A percentile compares a stretch with the other conserved stretches of the same genome.
Conservation (phyloP, 2,113 vertebrate species). For the Zootoca vivipara region DNA sequence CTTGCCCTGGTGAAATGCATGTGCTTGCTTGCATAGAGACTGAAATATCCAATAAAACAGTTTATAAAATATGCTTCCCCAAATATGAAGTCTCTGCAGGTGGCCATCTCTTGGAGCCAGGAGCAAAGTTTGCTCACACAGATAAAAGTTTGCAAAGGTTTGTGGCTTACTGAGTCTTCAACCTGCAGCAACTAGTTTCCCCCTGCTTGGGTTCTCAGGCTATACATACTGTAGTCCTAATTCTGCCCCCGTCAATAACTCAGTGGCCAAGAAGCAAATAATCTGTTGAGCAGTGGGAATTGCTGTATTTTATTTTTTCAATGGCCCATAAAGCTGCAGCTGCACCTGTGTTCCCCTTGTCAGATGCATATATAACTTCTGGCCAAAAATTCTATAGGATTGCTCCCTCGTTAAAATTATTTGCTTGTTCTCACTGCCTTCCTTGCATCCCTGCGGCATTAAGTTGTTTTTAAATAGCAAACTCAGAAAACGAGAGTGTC, state of each 20-base stretch:
- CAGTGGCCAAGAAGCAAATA: neutral
- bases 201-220: neutral
- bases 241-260: neutral
- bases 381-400: neutral
- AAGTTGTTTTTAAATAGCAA: neutral
- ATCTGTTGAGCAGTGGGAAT: neutral
- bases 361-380: neutral
- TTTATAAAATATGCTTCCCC: neutral
- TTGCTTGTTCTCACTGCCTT: neutral
- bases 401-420: neutral
- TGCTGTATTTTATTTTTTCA: neutral
- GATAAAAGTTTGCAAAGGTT: neutral
- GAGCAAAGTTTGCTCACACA: neutral
- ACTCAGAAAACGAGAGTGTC: neutral
- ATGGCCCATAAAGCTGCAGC: neutral
- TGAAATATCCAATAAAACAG: neutral
- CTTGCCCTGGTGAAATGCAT: neutral
- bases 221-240: neutral
- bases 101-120: neutral
- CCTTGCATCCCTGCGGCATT: neutral
- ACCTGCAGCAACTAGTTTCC: neutral
- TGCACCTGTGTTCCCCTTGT: neutral
- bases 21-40: neutral
- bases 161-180: neutral
- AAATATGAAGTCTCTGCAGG: constrained; percentile 10